Evolutionary conservation across 2,113 vertebrate species (phyloP), one percentile per base, ranked within the genome.

Genomic region (Hypocryptadius cinnamomeus): DNA sequence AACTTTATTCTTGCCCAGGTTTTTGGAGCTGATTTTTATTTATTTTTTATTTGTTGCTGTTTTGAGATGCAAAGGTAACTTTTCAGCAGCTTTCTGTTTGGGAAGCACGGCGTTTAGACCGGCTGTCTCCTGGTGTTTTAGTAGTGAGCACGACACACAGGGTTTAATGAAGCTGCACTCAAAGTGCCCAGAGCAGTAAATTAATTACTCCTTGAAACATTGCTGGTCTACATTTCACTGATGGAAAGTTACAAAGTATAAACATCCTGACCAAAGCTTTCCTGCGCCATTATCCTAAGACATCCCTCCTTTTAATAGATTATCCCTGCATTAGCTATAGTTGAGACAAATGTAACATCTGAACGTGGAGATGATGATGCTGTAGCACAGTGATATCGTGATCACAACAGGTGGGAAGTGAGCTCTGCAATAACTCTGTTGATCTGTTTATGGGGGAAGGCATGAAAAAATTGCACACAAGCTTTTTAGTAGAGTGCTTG

Each of bases 61-160:
- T 93, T 59, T 39, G 39, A 85, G 72, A 70, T 30, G 33, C 14
- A 77, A 23, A 39, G 45, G 20, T 23, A 78, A 11, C 22, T 86
- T 83, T 73, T 59, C 22, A 47, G 35, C 35, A n/a, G 11, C 44
- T 90, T 70, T 30, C 42, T 66, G 27, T 44, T 64, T 42, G 31
- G 19, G 66, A 77, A 95, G 72, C 1, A 0, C 2, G 6, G 21
- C 1, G 4, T 80, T 80, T 6, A 9, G 42, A 84, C 27, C 39
- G 47, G 17, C 39, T 78, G 22, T 39, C 30, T 85, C 35, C 63
- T 54, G 23, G 20, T 60, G 30, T 44, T 91, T 59, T 66, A 39
- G 30, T 2, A 56, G 11, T 39, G 24, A 80, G 71, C 23, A 45
- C 56, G 80, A 59, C 0, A 0, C 31, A 2, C 5, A 44, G 14